Percentiles rank a stretch among this genome's conserved stretches.
Evolutionary conservation across 2,113 vertebrate species (phyloP).

Genomic region (Rattus norvegicus): GRCr8 NC_086020.1:235332001-235332500

Average conservation of each 20-base stretch:
- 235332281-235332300: not conserved
- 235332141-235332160: not conserved
- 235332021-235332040: conserved; percentile 36
- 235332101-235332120: not conserved
- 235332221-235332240: not conserved
- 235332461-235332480: conserved; percentile 6
- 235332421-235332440: not conserved
- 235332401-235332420: conserved; percentile 16
- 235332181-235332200: no score
- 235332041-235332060: conserved; percentile 51
- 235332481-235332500: conserved; percentile 14
- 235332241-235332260: not conserved
- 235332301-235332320: not conserved
- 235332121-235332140: conserved; percentile 27
- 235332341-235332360: not conserved
- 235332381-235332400: not conserved
- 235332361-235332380: not conserved
- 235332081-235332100: not conserved
- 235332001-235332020: conserved; percentile 1
- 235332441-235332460: not conserved
- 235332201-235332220: no score
- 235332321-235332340: not conserved
- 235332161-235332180: no score
- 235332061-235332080: conserved; percentile 21
- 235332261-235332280: not conserved